phyloP scores from a whole-genome alignment of 1,140 invertebrate genomes.

The Drosophila sturtevanti region DNA sequence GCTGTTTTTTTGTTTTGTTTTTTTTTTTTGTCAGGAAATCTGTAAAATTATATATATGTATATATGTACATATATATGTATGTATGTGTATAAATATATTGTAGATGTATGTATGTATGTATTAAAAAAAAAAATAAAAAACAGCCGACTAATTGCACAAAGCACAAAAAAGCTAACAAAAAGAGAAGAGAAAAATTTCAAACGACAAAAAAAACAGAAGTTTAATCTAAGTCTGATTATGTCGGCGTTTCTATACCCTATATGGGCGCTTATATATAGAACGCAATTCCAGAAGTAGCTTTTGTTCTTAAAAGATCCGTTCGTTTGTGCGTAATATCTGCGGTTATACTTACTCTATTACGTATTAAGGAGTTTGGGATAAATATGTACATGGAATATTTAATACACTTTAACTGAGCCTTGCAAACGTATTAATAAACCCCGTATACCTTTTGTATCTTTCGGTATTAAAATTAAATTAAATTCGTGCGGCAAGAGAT shows the following conservation, averaged over 20 bases:
- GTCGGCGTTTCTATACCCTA: background rate
- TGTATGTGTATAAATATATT: background rate
- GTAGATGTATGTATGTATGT: background rate
- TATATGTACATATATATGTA: conserved; percentile 2
- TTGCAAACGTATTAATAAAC: background rate
- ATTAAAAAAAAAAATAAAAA: background rate
- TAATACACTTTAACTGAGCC: background rate
- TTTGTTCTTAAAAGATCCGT: no score
- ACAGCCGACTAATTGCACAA: conserved; percentile 11
- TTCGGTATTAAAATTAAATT: conserved; percentile 21
- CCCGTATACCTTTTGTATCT: background rate
- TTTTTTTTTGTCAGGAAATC: conserved; percentile 39
- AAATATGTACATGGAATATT: no score
- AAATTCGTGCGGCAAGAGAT: conserved; percentile 42
- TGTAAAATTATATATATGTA: conserved; percentile 17
- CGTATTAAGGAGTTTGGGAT: no score
- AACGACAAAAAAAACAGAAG: background rate
- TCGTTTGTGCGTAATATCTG: no score
- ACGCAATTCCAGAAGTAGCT: no score
- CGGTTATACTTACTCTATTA: no score
- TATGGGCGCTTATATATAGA: background rate
- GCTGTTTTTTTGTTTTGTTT: conserved; percentile 7
- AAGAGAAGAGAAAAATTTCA: conserved; percentile 17
- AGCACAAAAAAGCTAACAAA: conserved; percentile 23
- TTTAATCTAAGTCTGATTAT: background rate